Conservation (phyloP, 2,888 invertebrate species). For the Strigamia maritima region DNA sequence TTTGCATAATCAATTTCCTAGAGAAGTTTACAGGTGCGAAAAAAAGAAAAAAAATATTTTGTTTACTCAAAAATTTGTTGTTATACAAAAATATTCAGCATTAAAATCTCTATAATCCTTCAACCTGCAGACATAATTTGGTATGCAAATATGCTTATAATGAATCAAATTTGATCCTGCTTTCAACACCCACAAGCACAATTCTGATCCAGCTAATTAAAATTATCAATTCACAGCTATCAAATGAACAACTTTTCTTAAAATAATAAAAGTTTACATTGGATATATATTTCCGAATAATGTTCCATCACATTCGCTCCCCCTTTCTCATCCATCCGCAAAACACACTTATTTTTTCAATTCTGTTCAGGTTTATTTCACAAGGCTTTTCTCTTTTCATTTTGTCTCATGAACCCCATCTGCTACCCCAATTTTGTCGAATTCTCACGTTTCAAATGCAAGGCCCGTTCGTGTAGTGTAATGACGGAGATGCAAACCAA, state of each 20-base stretch:
- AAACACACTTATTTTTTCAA: background rate
- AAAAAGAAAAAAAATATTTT: background rate
- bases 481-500: constrained; percentile 16
- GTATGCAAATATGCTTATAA: background rate
- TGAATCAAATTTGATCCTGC: constrained; percentile 9
- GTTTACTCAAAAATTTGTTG: constrained; percentile 16
- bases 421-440: constrained; percentile 11
- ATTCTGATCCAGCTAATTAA: background rate
- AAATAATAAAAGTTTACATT: background rate
- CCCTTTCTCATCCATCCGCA: background rate
- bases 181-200: background rate
- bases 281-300: background rate
- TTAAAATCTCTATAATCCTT: background rate
- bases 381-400: background rate
- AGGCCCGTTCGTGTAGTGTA: constrained; percentile 4
- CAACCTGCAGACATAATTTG: constrained; percentile 1
- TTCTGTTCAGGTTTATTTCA: constrained; percentile 1
- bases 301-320: background rate
- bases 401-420: constrained; percentile 23
- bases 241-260: background rate
- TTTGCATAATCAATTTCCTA: constrained; percentile 20
- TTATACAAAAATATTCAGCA: background rate
- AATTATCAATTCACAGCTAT: background rate
- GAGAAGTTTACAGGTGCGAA: constrained; percentile 7
- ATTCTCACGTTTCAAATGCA: constrained; percentile 23